phyloP scores from a whole-genome alignment of 2,888 invertebrate species.

The Eupithecia exiguata region DNA sequence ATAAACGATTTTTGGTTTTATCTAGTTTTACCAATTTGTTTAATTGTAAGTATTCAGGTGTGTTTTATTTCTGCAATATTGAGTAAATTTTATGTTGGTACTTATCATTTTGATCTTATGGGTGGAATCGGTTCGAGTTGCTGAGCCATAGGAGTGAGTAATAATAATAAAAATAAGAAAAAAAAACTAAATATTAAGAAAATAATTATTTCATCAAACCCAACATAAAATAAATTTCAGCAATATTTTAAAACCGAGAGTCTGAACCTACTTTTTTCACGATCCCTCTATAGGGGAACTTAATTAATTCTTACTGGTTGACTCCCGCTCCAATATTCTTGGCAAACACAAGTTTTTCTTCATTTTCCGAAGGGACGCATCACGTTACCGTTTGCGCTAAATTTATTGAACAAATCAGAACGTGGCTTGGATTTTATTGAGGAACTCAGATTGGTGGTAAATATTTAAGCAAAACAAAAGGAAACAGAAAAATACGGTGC shows the following conservation, averaged over 20 bases:
- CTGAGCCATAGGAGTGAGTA: not conserved
- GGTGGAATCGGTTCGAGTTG: not conserved
- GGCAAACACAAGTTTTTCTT: constrained; percentile 51
- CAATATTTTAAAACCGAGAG: constrained; percentile 8
- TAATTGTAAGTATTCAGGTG: not conserved
- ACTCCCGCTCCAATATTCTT: constrained; percentile 55
- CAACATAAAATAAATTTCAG: not conserved
- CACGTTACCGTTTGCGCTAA: constrained; percentile 33
- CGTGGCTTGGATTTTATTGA: constrained; percentile 26
- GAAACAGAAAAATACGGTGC: not conserved
- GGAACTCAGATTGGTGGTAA: constrained; percentile 6
- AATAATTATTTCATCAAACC: not conserved
- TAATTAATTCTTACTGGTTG: constrained; percentile 71
- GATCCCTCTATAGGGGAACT: constrained; percentile 48
- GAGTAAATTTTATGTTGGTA: not conserved
- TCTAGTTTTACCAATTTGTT: not conserved
- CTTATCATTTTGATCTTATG: not conserved
- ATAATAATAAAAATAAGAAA: not conserved
- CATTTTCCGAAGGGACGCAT: constrained; percentile 41
- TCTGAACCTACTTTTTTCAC: constrained; percentile 15
- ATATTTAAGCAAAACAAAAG: constrained; percentile 12
- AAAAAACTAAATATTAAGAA: not conserved
- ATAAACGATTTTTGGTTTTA: too few species aligned
- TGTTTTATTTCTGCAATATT: not conserved
- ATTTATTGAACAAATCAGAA: constrained; percentile 37